Conservation (phyloP, 2,113 vertebrate genomes). For the Pterocles orientalis region DNA sequence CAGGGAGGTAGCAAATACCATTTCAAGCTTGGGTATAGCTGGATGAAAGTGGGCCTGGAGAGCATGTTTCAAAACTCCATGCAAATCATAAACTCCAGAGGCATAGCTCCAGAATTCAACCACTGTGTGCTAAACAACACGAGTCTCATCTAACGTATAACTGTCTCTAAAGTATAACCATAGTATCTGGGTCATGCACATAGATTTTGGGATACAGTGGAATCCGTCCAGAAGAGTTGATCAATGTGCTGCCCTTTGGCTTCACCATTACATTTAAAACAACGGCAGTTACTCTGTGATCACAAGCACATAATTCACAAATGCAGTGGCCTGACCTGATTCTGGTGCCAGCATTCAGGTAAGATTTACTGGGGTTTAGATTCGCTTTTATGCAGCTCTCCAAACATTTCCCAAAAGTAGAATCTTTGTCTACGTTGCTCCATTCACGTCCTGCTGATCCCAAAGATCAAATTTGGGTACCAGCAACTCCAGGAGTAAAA, state of each 20-base stretch:
- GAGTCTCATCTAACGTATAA: background rate
- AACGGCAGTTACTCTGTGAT: background rate
- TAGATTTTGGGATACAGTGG: background rate
- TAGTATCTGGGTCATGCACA: background rate
- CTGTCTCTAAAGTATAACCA: background rate
- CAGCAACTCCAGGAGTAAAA: background rate
- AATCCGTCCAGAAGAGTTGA: background rate
- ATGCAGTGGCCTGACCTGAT: background rate
- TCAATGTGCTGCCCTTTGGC: background rate
- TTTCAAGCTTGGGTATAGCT: background rate
- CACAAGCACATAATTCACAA: background rate
- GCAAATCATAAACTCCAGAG: background rate
- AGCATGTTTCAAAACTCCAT: background rate
- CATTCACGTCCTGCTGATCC: background rate
- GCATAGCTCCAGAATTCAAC: background rate
- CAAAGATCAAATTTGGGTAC: background rate
- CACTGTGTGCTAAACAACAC: background rate
- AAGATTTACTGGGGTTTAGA: background rate
- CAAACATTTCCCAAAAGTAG: background rate
- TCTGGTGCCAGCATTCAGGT: background rate
- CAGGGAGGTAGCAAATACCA: background rate
- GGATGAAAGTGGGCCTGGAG: background rate
- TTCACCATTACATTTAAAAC: background rate
- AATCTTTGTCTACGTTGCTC: background rate
- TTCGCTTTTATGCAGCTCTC: background rate